Percentiles rank a stretch among this genome's conserved stretches.
These are phyloP conservation scores for Kryptopterus vitreolus DNA, from an alignment of 2,797 vertebrate species.

Conservation along the genomic window DNA sequence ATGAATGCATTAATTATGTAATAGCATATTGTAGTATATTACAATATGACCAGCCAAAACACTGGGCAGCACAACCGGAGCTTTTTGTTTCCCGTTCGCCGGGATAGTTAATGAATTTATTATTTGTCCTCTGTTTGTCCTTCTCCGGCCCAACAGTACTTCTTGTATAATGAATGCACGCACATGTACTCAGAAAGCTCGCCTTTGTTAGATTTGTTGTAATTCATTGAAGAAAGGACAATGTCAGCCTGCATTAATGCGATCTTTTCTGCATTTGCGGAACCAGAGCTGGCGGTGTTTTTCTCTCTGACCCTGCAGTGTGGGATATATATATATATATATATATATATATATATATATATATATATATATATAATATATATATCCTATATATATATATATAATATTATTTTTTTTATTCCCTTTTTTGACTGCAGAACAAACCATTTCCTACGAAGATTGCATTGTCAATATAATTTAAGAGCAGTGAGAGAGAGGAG, in stretches of 20 bases:
- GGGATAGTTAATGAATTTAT: constrained; percentile 15
- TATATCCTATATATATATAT: too few species aligned
- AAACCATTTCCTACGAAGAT: constrained; percentile 69
- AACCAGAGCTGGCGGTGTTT: constrained; percentile 11
- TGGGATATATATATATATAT: constrained; percentile 69
- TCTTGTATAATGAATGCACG: constrained; percentile 26
- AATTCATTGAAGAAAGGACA: constrained; percentile 18
- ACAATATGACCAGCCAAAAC: neutral
- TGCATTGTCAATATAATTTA: constrained; percentile 70
- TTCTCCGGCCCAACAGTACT: neutral
- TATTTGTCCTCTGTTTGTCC: constrained; percentile 26
- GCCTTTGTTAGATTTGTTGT: constrained; percentile 22
- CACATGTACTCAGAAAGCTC: neutral
- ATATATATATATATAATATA: too few species aligned
- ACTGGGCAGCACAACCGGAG: neutral
- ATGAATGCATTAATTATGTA: neutral
- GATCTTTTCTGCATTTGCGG: constrained; percentile 11
- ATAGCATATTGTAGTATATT: constrained; percentile 8
- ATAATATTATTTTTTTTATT: too few species aligned
- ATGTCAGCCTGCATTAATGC: constrained; percentile 24
- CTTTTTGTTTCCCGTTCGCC: constrained; percentile 1
- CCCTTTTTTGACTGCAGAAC: constrained; percentile 66
- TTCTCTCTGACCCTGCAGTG: constrained; percentile 26
- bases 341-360: too few species aligned
- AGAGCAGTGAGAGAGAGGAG: constrained; percentile 58